phyloP scores from a whole-genome alignment of 2,888 invertebrate genomes.

The Drosophila emarginata region DNA sequence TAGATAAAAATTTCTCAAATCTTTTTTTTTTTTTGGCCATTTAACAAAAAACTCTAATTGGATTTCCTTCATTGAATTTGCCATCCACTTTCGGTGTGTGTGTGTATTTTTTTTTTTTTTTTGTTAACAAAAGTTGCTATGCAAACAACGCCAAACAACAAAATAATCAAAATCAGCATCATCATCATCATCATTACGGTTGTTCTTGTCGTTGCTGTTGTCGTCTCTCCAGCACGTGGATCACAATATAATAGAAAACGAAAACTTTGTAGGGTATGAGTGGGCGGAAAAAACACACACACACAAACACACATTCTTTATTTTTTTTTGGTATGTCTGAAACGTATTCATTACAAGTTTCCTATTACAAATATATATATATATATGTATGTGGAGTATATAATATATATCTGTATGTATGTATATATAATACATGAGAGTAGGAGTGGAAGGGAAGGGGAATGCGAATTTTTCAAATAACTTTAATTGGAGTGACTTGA shows the following conservation, averaged over 20 bases:
- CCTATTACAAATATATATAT: constrained; percentile 45
- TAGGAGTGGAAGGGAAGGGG: background rate
- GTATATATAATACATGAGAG: background rate
- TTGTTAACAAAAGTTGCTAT: constrained; percentile 69
- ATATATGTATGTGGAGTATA: constrained; percentile 9
- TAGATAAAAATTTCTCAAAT: background rate
- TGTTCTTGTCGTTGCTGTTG: constrained; percentile 7
- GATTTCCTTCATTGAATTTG: constrained; percentile 47
- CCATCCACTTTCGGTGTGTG: constrained; percentile 16
- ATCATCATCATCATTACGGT: constrained; percentile 3
- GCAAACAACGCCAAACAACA: constrained; percentile 36
- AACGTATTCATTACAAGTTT: constrained; percentile 66
- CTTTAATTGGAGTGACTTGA: constrained; percentile 63
- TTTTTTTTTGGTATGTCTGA: constrained; percentile 46
- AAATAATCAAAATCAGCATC: constrained; percentile 9
- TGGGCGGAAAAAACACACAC: background rate
- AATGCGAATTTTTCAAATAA: constrained; percentile 20
- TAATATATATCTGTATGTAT: background rate
- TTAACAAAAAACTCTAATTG: constrained; percentile 49
- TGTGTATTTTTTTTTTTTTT: constrained; percentile 17
- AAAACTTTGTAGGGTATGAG: constrained; percentile 11
- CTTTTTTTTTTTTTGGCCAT: background rate
- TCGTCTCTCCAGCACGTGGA: constrained; percentile 2
- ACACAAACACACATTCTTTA: background rate
- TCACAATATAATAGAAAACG: constrained; percentile 22